A percentile compares a stretch with the other conserved stretches of the same genome.
Evolutionary conservation across 2,113 vertebrate genomes (phyloP).

Genomic region (Thamnaconus septentrionalis): DNA sequence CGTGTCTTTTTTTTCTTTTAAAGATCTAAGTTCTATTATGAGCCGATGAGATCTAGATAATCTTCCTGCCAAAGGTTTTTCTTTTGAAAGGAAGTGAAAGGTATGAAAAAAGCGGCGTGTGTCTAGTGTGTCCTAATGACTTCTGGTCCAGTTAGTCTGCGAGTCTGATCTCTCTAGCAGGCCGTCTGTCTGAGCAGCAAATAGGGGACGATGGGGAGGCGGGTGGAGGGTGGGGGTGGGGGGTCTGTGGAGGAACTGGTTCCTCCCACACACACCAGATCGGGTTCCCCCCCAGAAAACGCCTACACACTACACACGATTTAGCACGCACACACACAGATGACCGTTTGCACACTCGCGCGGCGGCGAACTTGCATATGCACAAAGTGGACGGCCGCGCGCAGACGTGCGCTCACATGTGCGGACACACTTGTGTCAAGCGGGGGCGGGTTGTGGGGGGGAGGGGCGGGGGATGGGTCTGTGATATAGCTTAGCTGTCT

Average conservation of each 20-base stretch:
- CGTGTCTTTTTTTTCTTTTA: constrained; percentile 46
- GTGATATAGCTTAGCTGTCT: constrained; percentile 68
- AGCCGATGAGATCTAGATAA: constrained; percentile 52
- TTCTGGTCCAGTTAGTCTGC: constrained; percentile 73
- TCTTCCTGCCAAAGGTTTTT: constrained; percentile 42
- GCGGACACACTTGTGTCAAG: constrained; percentile 20
- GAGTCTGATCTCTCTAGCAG: constrained; percentile 75
- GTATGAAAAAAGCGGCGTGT: constrained; percentile 50
- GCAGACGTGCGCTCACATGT: constrained; percentile 3
- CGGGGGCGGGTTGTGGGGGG: too few species aligned
- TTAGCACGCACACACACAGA: constrained; percentile 43
- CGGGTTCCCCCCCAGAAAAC: constrained; percentile 62
- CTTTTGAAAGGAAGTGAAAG: constrained; percentile 54
- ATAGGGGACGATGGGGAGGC: too few species aligned
- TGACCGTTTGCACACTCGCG: constrained; percentile 27
- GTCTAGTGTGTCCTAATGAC: constrained; percentile 72
- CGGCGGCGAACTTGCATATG: constrained; percentile 51
- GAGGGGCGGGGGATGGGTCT: constrained; percentile 43
- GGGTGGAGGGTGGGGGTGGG: constrained; percentile 5
- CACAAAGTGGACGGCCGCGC: constrained; percentile 50
- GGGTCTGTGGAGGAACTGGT: constrained; percentile 37
- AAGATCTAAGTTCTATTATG: constrained; percentile 47
- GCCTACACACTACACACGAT: constrained; percentile 58
- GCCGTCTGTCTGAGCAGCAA: constrained; percentile 62
- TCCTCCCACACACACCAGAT: constrained; percentile 73